A percentile compares a stretch with the other conserved stretches of the same genome.
These are phyloP conservation scores for Drosophila affinis DNA, from an alignment of 2,888 invertebrate genomes.

Conservation along the genomic window DNA sequence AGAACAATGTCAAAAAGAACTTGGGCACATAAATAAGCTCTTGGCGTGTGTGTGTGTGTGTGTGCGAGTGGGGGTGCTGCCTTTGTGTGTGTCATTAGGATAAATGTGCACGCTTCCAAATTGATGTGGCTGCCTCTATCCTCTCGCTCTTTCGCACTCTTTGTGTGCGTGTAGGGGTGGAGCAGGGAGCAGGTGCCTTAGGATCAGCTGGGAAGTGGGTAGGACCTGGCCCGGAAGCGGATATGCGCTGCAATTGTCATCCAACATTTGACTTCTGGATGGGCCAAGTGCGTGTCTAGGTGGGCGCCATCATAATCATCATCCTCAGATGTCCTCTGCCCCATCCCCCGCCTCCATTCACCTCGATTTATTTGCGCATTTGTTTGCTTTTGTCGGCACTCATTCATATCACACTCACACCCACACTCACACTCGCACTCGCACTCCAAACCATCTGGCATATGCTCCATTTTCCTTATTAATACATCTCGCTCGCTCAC, in stretches of 20 bases:
- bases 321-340: conserved; percentile 36
- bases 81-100: conserved; percentile 67
- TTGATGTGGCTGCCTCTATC: conserved; percentile 67
- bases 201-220: not conserved
- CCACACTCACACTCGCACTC: not conserved
- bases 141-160: conserved; percentile 3
- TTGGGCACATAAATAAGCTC: conserved; percentile 73
- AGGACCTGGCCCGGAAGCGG: conserved; percentile 60
- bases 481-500: conserved; percentile 19
- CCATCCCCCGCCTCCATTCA: not conserved
- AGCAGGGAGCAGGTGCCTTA: not conserved
- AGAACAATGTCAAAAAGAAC: conserved; percentile 72
- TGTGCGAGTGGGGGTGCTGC: conserved; percentile 16
- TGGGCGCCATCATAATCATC: conserved; percentile 57
- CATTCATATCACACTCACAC: conserved; percentile 34
- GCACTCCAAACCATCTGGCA: conserved; percentile 16
- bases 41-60: conserved; percentile 28
- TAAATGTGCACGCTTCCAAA: conserved; percentile 76
- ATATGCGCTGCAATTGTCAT: conserved; percentile 78
- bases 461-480: conserved; percentile 49
- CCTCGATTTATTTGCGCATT: conserved; percentile 43
- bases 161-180: not conserved
- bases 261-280: conserved; percentile 46
- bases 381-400: conserved; percentile 43
- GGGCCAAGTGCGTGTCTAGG: conserved; percentile 42